Evolutionary conservation across 2,797 vertebrate species (phyloP), one percentile per base, ranked within the genome.

Genomic region (Leptoclinus maculatus): DNA sequence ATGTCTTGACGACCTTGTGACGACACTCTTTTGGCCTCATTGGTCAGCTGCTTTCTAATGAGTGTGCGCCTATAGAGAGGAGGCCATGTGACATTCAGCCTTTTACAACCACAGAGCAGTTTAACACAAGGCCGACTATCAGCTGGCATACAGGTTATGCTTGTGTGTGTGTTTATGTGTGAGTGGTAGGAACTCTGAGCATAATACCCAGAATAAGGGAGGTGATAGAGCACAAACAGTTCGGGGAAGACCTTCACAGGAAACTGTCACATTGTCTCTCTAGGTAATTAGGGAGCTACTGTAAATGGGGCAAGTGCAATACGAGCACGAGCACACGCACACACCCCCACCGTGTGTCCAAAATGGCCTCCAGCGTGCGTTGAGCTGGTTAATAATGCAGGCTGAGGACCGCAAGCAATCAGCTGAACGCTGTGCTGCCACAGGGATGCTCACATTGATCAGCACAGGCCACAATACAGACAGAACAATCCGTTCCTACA

Each of bases 371-470:
- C 47, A 34, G 76, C 34, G 43, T 74, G 60, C 2, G 13, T 5
- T 16, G 79, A 75, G 78, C 71, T 78, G 66, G 72, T 88, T 83
- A 91, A 89, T 86, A 88, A 91, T 87, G 83, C 83, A 91, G 73
- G 45, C 66, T 16, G 70, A 47, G 57, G 41, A 41, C 53, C 51
- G 59, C 39, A 45, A 54, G 65, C 76, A 80, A 83, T 90, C 81
- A 83, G 54, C 76, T 83, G 74, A 82, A 87, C 74, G 51, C 79
- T 21, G 47, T 39, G 34, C 77, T 47, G 66, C 71, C 51, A 66
- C 62, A 36, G 66, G 41, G 56, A 72, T 51, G 11, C 49, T 69
- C 41, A 45, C 71, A 84, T 47, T 57, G 77, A 84, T 81, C 75
- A 57, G 78, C 27, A 43, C 54, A n/a, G 66, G 29, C 19, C 63